Percentiles rank a stretch among this genome's conserved stretches.
Conservation (phyloP, 1,140 invertebrate species). For the Ooceraea biroi region DNA sequence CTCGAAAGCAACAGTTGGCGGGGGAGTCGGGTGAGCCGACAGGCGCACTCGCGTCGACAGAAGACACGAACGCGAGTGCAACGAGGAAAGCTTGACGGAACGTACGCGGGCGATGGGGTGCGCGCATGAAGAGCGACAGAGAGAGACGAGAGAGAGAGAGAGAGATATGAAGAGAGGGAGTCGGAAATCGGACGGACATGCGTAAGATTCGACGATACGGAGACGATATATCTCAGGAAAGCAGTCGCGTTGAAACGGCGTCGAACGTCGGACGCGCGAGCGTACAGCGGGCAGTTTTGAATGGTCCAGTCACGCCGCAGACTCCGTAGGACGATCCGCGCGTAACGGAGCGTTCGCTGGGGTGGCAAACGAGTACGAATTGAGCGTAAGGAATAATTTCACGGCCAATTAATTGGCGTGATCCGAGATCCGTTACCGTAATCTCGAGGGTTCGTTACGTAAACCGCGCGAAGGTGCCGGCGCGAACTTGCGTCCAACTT, state of each 20-base stretch:
- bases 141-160: slow-evolving; percentile 10
- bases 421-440: background rate
- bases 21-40: background rate
- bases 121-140: background rate
- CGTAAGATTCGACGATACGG: slow-evolving; percentile 78
- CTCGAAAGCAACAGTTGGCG: slow-evolving; percentile 74
- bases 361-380: too few species aligned
- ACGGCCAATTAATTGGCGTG: too few species aligned
- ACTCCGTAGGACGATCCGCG: background rate
- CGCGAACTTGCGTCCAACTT: too few species aligned
- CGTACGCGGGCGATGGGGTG: background rate
- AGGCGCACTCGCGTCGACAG: slow-evolving; percentile 37
- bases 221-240: slow-evolving; percentile 53
- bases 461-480: background rate
- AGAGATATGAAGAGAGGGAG: slow-evolving; percentile 15
- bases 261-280: slow-evolving; percentile 69
- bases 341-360: background rate
- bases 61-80: slow-evolving; percentile 19
- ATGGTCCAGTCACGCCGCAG: background rate
- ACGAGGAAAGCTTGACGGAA: slow-evolving; percentile 42
- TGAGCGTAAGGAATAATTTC: background rate
- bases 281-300: background rate
- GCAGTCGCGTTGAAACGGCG: slow-evolving; percentile 79
- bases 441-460: background rate
- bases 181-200: slow-evolving; percentile 76